Base-by-base conservation (phyloP, 2,888 invertebrate species). In the Oscheius onirici region DNA sequence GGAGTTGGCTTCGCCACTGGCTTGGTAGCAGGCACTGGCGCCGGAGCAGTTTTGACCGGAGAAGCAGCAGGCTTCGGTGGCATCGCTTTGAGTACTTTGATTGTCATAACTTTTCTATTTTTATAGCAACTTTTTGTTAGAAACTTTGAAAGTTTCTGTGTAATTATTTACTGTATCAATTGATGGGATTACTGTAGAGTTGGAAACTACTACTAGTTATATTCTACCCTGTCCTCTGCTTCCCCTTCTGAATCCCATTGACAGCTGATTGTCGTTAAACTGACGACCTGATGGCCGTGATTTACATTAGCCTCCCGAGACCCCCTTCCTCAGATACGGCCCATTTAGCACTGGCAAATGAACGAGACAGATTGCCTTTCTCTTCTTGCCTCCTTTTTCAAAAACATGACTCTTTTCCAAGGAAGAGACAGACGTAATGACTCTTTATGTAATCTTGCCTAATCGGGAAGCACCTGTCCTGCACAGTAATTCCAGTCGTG, bases 1-100 rank as follows among this genome's bases (percentile, higher is more conserved):
- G 79, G 73, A 22, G 71, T 67, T 69, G 79, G 13, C 43, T 13
- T 11, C 10, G 43, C 43, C 13, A 43, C 10, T 43, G 10, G 13
- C 10, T 13, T 43, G 13, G 13, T 11, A 43, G 43, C 43, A 13
- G 43, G 8, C 13, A 13, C 43, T 43, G 8, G 8, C 10, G 13
- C 43, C 8, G 8, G 43, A 11, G 10, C 43, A 13, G 10, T 43
- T 43, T 43, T 13, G 43, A 13, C 43, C 8, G 43, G 10, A 11
- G 43, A 43, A 43, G 43, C 43, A 43, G 43, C 43, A 8, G 43
- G 43, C 13, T 46, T 46, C 46, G 13, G 46, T 15, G 46, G 1
- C 46, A 46, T 34, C 34, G 34, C 8, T 34, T 6, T 8, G 0
- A 34, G 34, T 34, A 34, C 8, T 34, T 34, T 34, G 34, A 34